Conservation (phyloP, 2,113 vertebrate genomes). For the Anolis carolinensis region DNA sequence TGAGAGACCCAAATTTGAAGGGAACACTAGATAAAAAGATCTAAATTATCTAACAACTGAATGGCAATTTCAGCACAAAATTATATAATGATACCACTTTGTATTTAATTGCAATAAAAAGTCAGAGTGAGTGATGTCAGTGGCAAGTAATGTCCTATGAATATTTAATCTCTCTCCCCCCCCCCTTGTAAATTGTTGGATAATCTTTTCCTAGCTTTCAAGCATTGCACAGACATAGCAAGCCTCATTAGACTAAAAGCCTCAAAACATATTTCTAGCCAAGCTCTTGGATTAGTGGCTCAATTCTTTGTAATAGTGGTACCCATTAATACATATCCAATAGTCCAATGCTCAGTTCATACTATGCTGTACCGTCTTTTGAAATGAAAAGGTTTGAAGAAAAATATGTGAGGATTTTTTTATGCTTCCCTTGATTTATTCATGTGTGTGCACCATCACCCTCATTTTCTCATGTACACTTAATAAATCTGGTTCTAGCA, state of each 20-base stretch:
- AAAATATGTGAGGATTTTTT: background rate
- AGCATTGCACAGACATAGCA: constrained; percentile 8
- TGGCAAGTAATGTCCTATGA: background rate
- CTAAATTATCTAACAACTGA: background rate
- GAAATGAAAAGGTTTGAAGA: background rate
- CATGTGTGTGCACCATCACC: background rate
- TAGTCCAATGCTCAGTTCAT: background rate
- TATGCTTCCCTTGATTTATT: background rate
- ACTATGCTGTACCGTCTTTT: background rate
- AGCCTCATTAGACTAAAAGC: constrained; percentile 18
- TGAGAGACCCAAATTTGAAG: background rate
- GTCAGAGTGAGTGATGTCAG: background rate
- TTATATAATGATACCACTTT: background rate
- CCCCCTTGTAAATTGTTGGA: constrained; percentile 3
- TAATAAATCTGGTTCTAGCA: background rate
- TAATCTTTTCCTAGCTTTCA: constrained; percentile 16
- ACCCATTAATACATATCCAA: constrained; percentile 9
- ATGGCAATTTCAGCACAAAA: background rate
- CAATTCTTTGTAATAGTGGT: constrained; percentile 13
- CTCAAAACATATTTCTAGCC: constrained; percentile 14
- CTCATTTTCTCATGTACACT: background rate
- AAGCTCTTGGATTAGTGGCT: constrained; percentile 4
- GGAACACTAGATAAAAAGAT: background rate
- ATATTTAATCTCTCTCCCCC: constrained; percentile 36
- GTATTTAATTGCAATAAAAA: background rate